Evolutionary conservation across 2,888 invertebrate genomes (phyloP), one percentile per base, ranked within the genome.

Genomic region (Amphipyra tragopoginis): DNA sequence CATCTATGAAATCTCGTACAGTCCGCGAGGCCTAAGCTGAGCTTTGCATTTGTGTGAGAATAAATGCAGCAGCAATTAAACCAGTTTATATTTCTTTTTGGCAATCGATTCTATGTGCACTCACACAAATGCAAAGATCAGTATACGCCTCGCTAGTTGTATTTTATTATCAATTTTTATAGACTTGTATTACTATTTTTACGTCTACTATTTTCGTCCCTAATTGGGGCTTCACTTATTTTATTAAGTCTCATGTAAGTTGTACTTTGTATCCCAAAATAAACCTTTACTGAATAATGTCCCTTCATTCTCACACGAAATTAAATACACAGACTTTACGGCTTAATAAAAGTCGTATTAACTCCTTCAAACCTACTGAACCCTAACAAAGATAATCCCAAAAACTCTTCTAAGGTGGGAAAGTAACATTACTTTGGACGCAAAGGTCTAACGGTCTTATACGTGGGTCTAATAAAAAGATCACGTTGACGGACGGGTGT

Each of bases 391-490:
- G 56, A 52, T 52, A 49, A 69, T 56, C 65, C 64, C 1, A 1
- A 3, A 14, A 64, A 49, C 33, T 64, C 44, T 8, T 21, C 4
- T 14, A 21, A 72, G 61, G 72, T 61, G 55, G 54, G 54, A 44
- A 57, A 62, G 49, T 47, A 54, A 53, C 45, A 38, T 56, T 56
- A 39, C 36, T 13, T 7, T 7, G 43, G 9, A 15, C 5, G 9
- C 14, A 42, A 38, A 59, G 42, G 13, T 21, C 29, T 29, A 7
- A 29, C 29, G 21, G 21, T 21, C 21, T 21, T 21, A 26, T 50
- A 38, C 55, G 56, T 54, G 44, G 50, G 48, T 38, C 44, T 50
- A 57, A 71, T 66, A 74, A 67, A 71, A 67, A 71, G 48, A 55
- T 63, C 60, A 40, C 47, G 9, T 39, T 72, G 68, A 62, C 48